Percentiles rank a stretch among this genome's conserved stretches.
These are phyloP conservation scores for Henricia sp. DNA, from an alignment of 53 echinoderm and acorn worm genomes.

Conservation along the genomic window DNA sequence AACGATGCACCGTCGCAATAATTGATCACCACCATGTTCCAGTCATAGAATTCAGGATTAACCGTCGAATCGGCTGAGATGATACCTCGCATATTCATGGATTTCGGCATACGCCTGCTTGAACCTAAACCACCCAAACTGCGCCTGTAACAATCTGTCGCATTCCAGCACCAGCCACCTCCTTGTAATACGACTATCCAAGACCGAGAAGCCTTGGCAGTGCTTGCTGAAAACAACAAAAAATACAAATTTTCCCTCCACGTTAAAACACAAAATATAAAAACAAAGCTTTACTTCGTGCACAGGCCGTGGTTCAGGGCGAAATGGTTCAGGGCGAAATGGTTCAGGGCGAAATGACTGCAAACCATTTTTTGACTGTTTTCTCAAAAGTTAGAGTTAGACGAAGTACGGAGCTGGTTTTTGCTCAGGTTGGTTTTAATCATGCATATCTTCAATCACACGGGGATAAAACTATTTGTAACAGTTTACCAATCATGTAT, in stretches of 20 bases:
- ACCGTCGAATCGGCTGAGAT: constrained; percentile 61
- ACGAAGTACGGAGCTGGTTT: too few species aligned
- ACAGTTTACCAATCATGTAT: too few species aligned
- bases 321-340: too few species aligned
- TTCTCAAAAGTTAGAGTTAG: too few species aligned
- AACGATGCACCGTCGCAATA: constrained; percentile 91
- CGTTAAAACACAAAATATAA: neutral
- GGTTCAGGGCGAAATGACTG: too few species aligned
- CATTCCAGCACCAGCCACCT: constrained; percentile 85
- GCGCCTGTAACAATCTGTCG: constrained; percentile 73
- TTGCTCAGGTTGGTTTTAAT: too few species aligned
- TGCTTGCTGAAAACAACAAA: constrained; percentile 1
- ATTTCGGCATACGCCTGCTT: constrained; percentile 13
- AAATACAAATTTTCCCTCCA: too few species aligned
- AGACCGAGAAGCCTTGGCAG: neutral
- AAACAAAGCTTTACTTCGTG: too few species aligned
- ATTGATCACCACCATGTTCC: constrained; percentile 79
- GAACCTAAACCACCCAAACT: constrained; percentile 73
- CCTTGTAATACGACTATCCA: constrained; percentile 80
- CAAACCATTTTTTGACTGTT: too few species aligned
- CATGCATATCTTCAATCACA: too few species aligned
- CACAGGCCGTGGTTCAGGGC: too few species aligned
- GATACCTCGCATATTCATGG: constrained; percentile 45
- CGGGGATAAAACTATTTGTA: too few species aligned
- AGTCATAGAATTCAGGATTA: constrained; percentile 90